These are phyloP conservation scores for Phyllotreta striolata DNA, from an alignment of 2,888 invertebrate genomes.

Conservation along the genomic window DNA sequence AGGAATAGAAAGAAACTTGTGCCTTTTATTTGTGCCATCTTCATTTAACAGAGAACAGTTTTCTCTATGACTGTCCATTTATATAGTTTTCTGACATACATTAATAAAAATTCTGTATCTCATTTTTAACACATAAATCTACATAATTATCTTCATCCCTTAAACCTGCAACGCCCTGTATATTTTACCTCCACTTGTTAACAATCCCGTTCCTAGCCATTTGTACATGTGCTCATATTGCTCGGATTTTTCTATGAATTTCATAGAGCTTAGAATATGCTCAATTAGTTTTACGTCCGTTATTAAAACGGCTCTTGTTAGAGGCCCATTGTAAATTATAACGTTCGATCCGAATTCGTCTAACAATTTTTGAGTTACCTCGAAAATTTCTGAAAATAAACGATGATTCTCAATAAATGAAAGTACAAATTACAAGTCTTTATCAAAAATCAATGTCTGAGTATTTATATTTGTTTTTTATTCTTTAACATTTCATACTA, in stretches of 20 bases:
- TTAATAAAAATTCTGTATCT: too few relatives aligned
- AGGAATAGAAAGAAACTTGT: background rate
- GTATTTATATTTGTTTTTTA: too few relatives aligned
- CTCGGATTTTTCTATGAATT: conserved; percentile 25
- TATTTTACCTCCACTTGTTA: conserved; percentile 32
- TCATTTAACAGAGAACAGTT: background rate
- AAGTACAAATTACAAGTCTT: too few relatives aligned
- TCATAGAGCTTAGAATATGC: conserved; percentile 27
- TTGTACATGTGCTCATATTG: conserved; percentile 27
- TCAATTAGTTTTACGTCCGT: conserved; percentile 27
- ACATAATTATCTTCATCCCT: too few relatives aligned
- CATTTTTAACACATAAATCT: too few relatives aligned
- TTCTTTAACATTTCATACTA: too few relatives aligned
- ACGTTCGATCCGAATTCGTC: conserved; percentile 19
- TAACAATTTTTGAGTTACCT: conserved; percentile 11
- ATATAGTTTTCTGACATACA: too few relatives aligned
- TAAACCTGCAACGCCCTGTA: too few relatives aligned
- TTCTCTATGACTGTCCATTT: background rate
- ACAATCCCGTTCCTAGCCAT: conserved; percentile 32
- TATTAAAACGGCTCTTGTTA: conserved; percentile 6
- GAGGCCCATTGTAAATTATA: conserved; percentile 25
- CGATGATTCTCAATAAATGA: too few relatives aligned
- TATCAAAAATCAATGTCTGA: too few relatives aligned
- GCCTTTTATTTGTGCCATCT: background rate
- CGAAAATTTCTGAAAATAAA: conserved; percentile 31